A percentile compares a stretch with the other conserved stretches of the same genome.
phyloP scores from a whole-genome alignment of 2,113 vertebrate genomes.

The Ceyx margarethae region DNA sequence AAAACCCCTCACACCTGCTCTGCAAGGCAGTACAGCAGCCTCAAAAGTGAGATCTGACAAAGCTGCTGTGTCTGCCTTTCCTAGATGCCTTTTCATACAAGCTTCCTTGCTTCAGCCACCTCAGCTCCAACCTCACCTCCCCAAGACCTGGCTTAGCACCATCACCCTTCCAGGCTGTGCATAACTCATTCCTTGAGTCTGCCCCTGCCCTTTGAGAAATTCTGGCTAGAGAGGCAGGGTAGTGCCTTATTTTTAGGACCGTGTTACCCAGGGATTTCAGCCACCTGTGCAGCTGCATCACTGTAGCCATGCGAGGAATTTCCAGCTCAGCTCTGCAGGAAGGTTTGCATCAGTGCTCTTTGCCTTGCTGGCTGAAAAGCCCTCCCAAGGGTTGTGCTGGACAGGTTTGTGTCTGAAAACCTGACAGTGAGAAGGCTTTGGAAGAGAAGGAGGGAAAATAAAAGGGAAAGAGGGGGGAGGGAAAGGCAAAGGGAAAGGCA shows the following conservation, averaged over 20 bases:
- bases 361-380: neutral
- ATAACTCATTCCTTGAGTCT: neutral
- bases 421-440: neutral
- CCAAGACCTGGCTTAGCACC: neutral
- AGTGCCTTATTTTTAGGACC: slow-evolving; percentile 50
- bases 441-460: neutral
- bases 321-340: neutral
- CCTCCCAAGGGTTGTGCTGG: neutral
- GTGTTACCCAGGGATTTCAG: slow-evolving; percentile 9
- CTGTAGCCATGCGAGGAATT: neutral
- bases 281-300: slow-evolving; percentile 54
- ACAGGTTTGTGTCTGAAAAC: neutral
- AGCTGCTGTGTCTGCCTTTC: neutral
- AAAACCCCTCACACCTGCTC: neutral
- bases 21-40: neutral
- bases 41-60: neutral
- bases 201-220: slow-evolving; percentile 22
- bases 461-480: neutral
- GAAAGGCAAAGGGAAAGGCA: too few species aligned
- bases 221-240: neutral
- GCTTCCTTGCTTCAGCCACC: neutral
- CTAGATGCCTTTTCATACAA: neutral
- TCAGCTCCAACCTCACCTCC: neutral
- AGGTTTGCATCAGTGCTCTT: neutral
- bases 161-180: neutral